Evolutionary conservation across 2,888 invertebrate species (phyloP).

Genomic region (Andrena hattorfiana): DNA sequence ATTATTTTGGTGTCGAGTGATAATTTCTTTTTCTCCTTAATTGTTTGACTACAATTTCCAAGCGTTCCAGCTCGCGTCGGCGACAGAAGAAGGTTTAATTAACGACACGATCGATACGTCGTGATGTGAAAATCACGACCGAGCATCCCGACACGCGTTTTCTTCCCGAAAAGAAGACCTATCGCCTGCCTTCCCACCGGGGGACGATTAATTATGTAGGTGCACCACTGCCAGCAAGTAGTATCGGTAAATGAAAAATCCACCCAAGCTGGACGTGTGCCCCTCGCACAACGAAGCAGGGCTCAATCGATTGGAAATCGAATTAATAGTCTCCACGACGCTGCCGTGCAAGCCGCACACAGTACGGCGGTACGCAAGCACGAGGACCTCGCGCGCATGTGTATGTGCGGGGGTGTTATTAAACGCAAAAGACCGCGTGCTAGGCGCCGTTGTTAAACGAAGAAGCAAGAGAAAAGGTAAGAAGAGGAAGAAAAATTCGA

Average conservation of each 20-base stretch:
- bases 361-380: background rate
- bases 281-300: constrained; percentile 29
- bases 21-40: too few relatives aligned
- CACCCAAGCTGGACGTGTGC: constrained; percentile 28
- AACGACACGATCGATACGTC: constrained; percentile 18
- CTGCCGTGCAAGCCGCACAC: constrained; percentile 31
- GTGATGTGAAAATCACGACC: constrained; percentile 1
- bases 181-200: constrained; percentile 2
- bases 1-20: too few relatives aligned
- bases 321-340: constrained; percentile 61
- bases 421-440: constrained; percentile 37
- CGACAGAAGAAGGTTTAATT: constrained; percentile 12
- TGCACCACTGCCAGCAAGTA: constrained; percentile 40
- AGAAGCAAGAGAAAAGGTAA: background rate
- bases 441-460: constrained; percentile 11
- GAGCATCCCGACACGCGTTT: background rate
- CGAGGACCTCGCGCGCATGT: background rate
- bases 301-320: constrained; percentile 65
- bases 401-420: constrained; percentile 14
- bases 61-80: background rate
- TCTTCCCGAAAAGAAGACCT: background rate
- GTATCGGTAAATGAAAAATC: constrained; percentile 62
- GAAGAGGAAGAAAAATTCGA: constrained; percentile 21
- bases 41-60: background rate
- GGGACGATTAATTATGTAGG: constrained; percentile 51